A percentile compares a stretch with the other conserved stretches of the same genome.
Evolutionary conservation across 2,113 vertebrate species (phyloP).

Genomic region (Baryphthengus martii): DNA sequence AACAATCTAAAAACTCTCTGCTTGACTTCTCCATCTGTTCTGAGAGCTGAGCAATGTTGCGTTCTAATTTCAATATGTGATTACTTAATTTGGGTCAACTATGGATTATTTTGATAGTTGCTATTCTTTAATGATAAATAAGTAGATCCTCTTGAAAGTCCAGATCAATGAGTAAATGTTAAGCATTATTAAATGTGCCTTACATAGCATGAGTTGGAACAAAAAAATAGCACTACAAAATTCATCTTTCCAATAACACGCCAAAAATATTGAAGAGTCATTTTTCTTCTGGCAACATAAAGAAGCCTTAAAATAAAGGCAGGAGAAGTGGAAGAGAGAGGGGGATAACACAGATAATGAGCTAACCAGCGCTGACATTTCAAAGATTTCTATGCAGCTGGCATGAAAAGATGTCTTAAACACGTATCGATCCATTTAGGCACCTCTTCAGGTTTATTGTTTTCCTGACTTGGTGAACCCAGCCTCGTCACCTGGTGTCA

Average conservation of each 20-base stretch:
- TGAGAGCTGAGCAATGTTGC: not conserved
- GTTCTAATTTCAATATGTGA: not conserved
- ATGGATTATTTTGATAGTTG: slow-evolving; percentile 29
- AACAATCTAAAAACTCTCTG: not conserved
- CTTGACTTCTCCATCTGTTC: slow-evolving; percentile 47
- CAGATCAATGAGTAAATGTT: slow-evolving; percentile 41
- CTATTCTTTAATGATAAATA: slow-evolving; percentile 47
- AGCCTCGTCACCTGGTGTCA: not conserved
- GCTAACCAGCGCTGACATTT: slow-evolving; percentile 31
- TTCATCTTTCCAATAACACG: not conserved
- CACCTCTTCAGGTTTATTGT: not conserved
- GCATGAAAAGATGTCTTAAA: slow-evolving; percentile 15
- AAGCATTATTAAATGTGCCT: slow-evolving; percentile 47
- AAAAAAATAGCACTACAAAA: slow-evolving; percentile 11
- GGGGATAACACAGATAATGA: slow-evolving; percentile 48
- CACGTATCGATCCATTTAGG: not conserved
- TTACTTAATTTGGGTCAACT: slow-evolving; percentile 37
- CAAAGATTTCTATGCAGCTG: slow-evolving; percentile 28
- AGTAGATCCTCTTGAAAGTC: no score
- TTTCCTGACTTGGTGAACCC: not conserved
- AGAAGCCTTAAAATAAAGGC: slow-evolving; percentile 56
- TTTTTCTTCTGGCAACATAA: slow-evolving; percentile 51
- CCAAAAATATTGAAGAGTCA: slow-evolving; percentile 16
- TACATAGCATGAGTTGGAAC: slow-evolving; percentile 37
- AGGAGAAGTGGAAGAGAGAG: not conserved